These are phyloP conservation scores for Pyrocephalus nanus DNA, from an alignment of 2,797 vertebrate genomes.

Conservation along the genomic window DNA sequence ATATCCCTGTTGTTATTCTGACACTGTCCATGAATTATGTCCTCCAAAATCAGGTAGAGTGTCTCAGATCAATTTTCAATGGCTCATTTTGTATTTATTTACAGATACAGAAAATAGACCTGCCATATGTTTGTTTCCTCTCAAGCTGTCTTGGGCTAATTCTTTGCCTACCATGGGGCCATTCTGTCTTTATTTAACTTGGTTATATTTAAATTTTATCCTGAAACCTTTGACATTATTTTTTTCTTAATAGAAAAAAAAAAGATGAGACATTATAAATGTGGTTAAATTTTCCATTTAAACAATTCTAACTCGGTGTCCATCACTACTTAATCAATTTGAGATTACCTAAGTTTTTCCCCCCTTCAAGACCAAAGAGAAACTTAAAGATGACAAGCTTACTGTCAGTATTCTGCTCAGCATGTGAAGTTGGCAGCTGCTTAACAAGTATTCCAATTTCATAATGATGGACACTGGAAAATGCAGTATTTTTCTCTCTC, in stretches of 20 bases:
- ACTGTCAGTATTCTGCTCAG: slow-evolving; percentile 34
- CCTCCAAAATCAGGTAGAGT: background rate
- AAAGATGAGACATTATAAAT: slow-evolving; percentile 37
- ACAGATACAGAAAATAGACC: slow-evolving; percentile 6
- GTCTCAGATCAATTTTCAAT: background rate
- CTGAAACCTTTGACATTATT: slow-evolving; percentile 31
- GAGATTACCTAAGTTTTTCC: slow-evolving; percentile 39
- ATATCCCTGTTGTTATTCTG: background rate
- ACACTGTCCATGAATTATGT: background rate
- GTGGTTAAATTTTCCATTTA: slow-evolving; percentile 46
- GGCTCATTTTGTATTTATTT: slow-evolving; percentile 21
- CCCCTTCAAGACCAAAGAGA: slow-evolving; percentile 6
- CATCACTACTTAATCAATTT: slow-evolving; percentile 15
- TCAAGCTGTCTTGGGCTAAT: slow-evolving; percentile 17
- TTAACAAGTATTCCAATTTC: slow-evolving; percentile 24
- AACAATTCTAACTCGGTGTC: slow-evolving; percentile 5
- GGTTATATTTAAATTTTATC: slow-evolving; percentile 28
- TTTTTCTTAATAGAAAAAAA: slow-evolving; percentile 53
- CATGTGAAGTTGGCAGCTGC: slow-evolving; percentile 34
- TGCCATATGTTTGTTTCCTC: background rate
- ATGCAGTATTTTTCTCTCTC: slow-evolving; percentile 29
- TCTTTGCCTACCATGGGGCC: slow-evolving; percentile 9
- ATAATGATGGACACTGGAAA: slow-evolving; percentile 45
- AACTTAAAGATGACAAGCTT: slow-evolving; percentile 32
- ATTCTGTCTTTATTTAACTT: slow-evolving; percentile 33